Conservation (phyloP, 2,888 invertebrate genomes). For the Cheilosia vulpina region DNA sequence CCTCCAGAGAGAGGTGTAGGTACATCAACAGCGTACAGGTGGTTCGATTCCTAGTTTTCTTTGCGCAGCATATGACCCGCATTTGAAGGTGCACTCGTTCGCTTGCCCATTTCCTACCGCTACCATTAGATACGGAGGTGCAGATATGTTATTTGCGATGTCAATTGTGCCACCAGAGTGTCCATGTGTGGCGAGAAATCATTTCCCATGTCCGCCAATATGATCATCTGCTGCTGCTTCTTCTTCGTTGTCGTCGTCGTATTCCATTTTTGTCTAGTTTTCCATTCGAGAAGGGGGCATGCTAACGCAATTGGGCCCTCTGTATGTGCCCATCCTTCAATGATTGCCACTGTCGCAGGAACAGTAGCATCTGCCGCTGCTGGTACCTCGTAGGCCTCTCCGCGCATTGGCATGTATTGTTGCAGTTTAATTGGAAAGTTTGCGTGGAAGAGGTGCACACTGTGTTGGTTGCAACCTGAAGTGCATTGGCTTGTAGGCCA, state of each 20-base stretch:
- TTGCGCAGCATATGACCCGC: constrained; percentile 70
- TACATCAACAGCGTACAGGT: constrained; percentile 36
- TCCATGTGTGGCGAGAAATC: constrained; percentile 73
- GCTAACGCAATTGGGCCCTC: constrained; percentile 60
- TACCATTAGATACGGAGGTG: constrained; percentile 72
- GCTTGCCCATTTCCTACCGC: constrained; percentile 65
- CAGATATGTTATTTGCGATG: constrained; percentile 75
- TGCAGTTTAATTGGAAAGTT: constrained; percentile 73
- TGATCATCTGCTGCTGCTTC: constrained; percentile 57
- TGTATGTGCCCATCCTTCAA: constrained; percentile 50
- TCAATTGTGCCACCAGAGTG: constrained; percentile 70
- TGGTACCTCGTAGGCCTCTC: constrained; percentile 38
- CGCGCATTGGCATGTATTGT: constrained; percentile 22
- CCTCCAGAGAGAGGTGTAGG: constrained; percentile 24
- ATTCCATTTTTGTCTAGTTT: constrained; percentile 55
- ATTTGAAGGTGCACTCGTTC: constrained; percentile 58
- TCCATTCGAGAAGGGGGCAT: constrained; percentile 1
- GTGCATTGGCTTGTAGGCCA: constrained; percentile 72
- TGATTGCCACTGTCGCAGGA: constrained; percentile 44
- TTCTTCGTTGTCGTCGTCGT: constrained; percentile 26
- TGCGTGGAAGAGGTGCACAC: constrained; percentile 61
- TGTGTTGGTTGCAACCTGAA: constrained; percentile 39
- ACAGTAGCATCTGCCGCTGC: constrained; percentile 46
- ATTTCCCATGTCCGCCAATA: constrained; percentile 73
- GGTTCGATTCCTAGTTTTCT: constrained; percentile 33